Evolutionary conservation across 1,140 invertebrate genomes (phyloP), one percentile per base, ranked within the genome.

Genomic region (Venustaconcha ellipsiformis): DNA sequence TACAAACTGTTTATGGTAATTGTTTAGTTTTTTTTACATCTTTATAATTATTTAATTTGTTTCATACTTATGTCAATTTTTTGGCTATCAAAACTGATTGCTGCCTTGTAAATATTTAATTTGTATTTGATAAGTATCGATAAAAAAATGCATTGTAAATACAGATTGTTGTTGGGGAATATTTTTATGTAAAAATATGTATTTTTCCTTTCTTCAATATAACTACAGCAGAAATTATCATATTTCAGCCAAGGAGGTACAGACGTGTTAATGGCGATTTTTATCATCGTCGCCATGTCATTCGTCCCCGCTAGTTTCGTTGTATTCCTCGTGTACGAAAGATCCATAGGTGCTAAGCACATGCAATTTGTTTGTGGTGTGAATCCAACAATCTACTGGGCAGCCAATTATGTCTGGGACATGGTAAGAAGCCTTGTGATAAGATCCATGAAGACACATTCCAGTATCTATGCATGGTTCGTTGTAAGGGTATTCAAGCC

Each of bases 281-380:
- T 92, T 76, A 90, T 93, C n/a, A 92, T 93, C 60, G 92, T 93
- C 77, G 92, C 92, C 6, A 88, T 93, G 86, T 92, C 92, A 57
- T 93, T 95, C 80, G 93, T 95, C 2, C 93, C 94, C 0, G 92
- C 94, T 1, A 94, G 94, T 80, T 94, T 94, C 82, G 92, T 95
- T 1, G 87, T 96, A 0, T 95, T 95, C 83, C 92, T 94, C 6
- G 92, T 94, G 48, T 92, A 94, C 82, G 94, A 94, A 81, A 83
- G 92, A 70, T 88, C 90, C 0, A 91, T 89, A 70, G 91, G 92
- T 80, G 91, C 92, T 58, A 94, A 94, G 83, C 94, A 94, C 77
- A 86, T 94, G n/a, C 94, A 94, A 87, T 91, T 94, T 84, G 94
- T 96, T 58, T 94, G 94, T 58, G 95, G 95, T 4, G 90, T 94